phyloP scores from a whole-genome alignment of 2,888 invertebrate species.

The Cephus runcator region DNA sequence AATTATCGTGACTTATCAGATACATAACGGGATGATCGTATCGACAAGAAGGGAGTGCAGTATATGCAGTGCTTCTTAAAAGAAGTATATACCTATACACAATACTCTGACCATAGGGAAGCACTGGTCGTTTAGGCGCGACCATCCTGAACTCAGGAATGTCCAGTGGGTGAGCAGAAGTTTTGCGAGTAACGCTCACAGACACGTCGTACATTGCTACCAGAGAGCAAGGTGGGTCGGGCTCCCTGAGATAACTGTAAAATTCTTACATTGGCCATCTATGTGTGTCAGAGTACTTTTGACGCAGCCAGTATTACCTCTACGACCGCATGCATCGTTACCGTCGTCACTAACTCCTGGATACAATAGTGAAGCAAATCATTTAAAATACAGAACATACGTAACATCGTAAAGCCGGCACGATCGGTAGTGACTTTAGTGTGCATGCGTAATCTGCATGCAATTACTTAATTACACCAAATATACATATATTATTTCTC shows the following conservation, averaged over 20 bases:
- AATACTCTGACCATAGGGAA: neutral
- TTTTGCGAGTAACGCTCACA: neutral
- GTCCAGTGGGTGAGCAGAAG: neutral
- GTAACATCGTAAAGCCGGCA: neutral
- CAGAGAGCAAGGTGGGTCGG: slow-evolving; percentile 45
- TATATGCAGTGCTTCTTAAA: neutral
- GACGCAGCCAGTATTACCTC: neutral
- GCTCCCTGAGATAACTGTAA: slow-evolving; percentile 61
- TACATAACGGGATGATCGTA: neutral
- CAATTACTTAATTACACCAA: neutral
- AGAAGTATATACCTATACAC: neutral
- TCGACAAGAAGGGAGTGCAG: neutral
- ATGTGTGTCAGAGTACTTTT: slow-evolving; percentile 53
- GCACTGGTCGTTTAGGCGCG: neutral
- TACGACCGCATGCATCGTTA: neutral
- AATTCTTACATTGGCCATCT: slow-evolving; percentile 56
- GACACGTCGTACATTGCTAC: neutral
- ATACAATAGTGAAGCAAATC: neutral
- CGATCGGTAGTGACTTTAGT: neutral
- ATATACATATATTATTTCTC: neutral
- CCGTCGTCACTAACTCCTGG: neutral
- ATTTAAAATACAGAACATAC: neutral
- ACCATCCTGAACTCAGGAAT: neutral
- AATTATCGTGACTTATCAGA: neutral
- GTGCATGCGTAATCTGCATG: neutral